Base-by-base conservation (phyloP, 2,888 invertebrate genomes). In the Baronia brevicornis region DNA sequence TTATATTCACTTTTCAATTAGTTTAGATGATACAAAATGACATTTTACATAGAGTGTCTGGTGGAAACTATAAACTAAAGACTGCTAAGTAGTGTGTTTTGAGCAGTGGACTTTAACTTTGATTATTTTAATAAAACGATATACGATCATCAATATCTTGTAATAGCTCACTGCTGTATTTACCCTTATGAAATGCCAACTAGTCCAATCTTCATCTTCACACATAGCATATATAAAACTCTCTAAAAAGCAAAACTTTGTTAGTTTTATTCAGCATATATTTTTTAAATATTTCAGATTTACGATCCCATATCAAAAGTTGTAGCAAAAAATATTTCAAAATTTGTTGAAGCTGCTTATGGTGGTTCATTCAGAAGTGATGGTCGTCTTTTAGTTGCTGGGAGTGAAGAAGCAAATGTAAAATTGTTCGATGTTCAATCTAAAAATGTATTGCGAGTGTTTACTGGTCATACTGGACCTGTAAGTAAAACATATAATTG, bases 371-470 rank as follows among this genome's bases (percentile, higher is more conserved):
- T 95, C 57, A 87, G 95, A 23, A 86, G 86, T 29, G 95, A 96
- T 78, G 95, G 95, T 0, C 87, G 88, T 30, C 75, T 96, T n/a
- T 56, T 96, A 4, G 92, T 93, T 36, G 93, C 94, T 11, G 98
- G 98, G 0, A 93, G 96, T 52, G 95, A 97, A 56, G 97, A 98
- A 66, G 88, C 91, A 1, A 87, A 88, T 28, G 89, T 98, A 0
- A 92, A 94, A 67, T 73, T 98, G 2, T 98, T 97, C 82, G 96
- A 98, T 80, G 90, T 94, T 0, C 87, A 89, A 6, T 91, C 92
- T 2, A 95, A 93, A 61, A 91, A 90, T 60, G 86, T 94, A 10
- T 82, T 98, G 2, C 85, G 97, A 51, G 84, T 94, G 10, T 97
- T 97, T 59, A 92, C 91, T 58, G 96, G 95, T 0, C 96, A 96